Evolutionary conservation across 2,888 invertebrate genomes (phyloP).

Genomic region (Odontocolon sp.): DNA sequence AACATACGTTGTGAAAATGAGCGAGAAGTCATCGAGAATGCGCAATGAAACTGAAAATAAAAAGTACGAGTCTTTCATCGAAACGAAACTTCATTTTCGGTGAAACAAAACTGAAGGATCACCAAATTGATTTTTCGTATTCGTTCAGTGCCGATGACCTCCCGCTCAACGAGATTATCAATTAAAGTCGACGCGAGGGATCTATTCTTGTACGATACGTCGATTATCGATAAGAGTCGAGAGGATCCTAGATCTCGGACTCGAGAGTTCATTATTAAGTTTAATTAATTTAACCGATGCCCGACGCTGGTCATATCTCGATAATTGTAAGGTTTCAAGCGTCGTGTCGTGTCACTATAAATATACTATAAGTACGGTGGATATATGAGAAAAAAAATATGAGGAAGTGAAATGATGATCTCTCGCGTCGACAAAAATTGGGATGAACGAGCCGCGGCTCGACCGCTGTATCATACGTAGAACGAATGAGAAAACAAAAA

Average conservation of each 20-base stretch:
- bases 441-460: conserved; percentile 24
- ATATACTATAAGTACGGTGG: background rate
- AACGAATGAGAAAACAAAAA: conserved; percentile 54
- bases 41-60: background rate
- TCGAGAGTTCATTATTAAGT: background rate
- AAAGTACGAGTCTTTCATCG: background rate
- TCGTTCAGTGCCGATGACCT: background rate
- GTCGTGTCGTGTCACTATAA: background rate
- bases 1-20: background rate
- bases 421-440: conserved; percentile 39
- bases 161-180: background rate
- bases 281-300: background rate
- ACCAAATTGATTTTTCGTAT: background rate
- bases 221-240: background rate
- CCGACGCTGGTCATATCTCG: background rate
- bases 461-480: conserved; percentile 68
- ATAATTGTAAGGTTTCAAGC: background rate
- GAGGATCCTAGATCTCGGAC: background rate
- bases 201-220: background rate
- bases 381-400: background rate
- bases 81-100: no score
- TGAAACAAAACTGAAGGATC: background rate
- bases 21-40: conserved; percentile 16
- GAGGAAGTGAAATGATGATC: background rate
- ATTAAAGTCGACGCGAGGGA: conserved; percentile 41